Evolutionary conservation across 2,113 vertebrate species (phyloP).

Genomic region (Rhynchomys soricoides): DNA sequence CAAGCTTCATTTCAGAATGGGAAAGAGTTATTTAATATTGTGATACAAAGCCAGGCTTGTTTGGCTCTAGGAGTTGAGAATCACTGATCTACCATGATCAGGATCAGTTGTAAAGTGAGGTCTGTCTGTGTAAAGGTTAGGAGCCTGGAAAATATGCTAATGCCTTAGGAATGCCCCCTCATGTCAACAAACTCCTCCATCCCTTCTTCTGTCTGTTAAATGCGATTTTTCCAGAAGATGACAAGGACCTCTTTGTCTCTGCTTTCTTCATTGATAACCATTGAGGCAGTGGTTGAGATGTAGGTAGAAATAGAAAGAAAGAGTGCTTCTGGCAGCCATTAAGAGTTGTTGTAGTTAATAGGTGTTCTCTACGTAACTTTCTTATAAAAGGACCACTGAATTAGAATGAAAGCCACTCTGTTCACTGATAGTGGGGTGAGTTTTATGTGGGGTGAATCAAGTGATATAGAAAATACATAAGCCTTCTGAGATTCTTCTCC

Average conservation of each 20-base stretch:
- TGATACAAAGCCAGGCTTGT: neutral
- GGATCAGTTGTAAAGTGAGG: neutral
- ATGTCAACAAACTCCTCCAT: neutral
- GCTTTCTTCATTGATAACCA: neutral
- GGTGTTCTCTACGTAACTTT: neutral
- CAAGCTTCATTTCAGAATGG: neutral
- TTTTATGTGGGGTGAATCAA: neutral
- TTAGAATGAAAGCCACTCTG: neutral
- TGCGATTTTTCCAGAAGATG: neutral
- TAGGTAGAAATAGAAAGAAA: neutral
- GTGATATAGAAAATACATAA: neutral
- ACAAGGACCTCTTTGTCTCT: neutral
- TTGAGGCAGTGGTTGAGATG: neutral
- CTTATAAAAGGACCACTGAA: neutral
- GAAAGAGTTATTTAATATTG: neutral
- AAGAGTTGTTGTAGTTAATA: too few species aligned
- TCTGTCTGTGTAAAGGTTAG: neutral
- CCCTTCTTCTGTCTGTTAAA: neutral
- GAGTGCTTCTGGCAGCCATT: neutral
- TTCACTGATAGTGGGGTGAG: neutral
- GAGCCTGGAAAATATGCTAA: neutral
- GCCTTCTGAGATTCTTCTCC: neutral
- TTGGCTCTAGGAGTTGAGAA: neutral
- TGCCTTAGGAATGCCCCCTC: neutral
- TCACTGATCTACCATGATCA: neutral